Evolutionary conservation across 1,140 invertebrate genomes (phyloP).

Genomic region (Ostrea denselamellosa): DNA sequence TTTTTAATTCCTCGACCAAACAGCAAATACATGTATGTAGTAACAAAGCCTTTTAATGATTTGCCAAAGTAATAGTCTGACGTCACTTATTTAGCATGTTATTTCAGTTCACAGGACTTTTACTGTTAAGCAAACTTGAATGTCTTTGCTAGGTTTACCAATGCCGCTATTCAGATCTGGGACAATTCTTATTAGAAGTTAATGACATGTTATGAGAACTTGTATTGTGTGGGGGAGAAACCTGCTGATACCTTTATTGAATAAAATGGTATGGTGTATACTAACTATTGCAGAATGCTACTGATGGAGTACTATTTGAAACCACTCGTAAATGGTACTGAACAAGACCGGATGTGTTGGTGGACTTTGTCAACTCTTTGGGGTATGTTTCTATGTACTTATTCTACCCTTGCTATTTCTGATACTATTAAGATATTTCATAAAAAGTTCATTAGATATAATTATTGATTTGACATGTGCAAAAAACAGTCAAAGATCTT

Average conservation of each 20-base stretch:
- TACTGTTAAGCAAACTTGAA: constrained; percentile 33
- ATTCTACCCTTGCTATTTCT: background rate
- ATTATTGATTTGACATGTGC: background rate
- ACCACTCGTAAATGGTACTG: background rate
- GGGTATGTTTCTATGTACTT: background rate
- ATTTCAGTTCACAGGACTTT: constrained; percentile 31
- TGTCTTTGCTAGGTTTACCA: constrained; percentile 7
- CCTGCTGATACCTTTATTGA: background rate
- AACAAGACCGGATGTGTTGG: background rate
- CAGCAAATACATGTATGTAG: constrained; percentile 3
- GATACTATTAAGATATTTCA: background rate
- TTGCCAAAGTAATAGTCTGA: constrained; percentile 9
- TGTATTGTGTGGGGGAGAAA: constrained; percentile 2
- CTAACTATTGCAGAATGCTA: constrained; percentile 28
- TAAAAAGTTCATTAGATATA: background rate
- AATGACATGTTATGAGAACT: constrained; percentile 13
- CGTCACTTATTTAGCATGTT: background rate
- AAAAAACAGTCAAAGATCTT: background rate
- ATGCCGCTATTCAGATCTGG: background rate
- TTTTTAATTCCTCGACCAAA: constrained; percentile 32
- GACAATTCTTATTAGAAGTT: constrained; percentile 17
- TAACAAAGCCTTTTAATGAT: constrained; percentile 36
- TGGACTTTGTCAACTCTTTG: background rate
- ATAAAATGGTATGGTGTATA: background rate
- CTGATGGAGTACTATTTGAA: constrained; percentile 1